Base-by-base conservation (phyloP, 1,140 invertebrate genomes). In the Melitaea cinxia region DNA sequence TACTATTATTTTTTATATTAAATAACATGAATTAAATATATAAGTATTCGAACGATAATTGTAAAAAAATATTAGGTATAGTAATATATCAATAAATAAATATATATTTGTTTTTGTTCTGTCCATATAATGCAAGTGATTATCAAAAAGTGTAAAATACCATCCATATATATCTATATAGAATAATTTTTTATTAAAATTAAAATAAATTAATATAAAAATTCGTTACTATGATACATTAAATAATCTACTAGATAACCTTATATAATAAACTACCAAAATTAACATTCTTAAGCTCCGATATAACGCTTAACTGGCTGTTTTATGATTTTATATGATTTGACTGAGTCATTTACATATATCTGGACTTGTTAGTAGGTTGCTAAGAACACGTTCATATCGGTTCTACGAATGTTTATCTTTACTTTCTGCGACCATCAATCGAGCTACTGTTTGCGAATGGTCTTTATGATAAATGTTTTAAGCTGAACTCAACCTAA, bases 331-430 rank as follows among this genome's bases (percentile, higher is more conserved):
- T 4, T 2, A 21, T 12, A n/a, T 10, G 0, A 7, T 0, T n/a
- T 19, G 21, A 4, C 9, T 23, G 37, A 12, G 14, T 45, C 4
- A 10, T n/a, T 2, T 23, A n/a, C 14, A n/a, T 47, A 17, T 45
- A 7, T 7, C 10, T 19, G 21, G 17, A 7, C 10, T 17, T 12
- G n/a, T 14, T 39, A 15, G 15, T 9, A 4, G 15, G 37, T 42
- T 7, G 15, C 37, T 42, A 47, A 47, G 42, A 21, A 47, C 42
- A 23, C 42, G n/a, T 12, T 23, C 19, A 47, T 47, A 47, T 23
- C 42, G 19, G 3, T 47, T 47, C 42, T 47, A 47, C 42, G 42
- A 47, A 47, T 47, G 42, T 47, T 47, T 47, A 47, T 47, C 42
- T 47, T 45, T 45, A 45, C 5, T 45, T 45, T 47, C 42, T 23